Evolutionary conservation across 2,797 vertebrate species (phyloP), one percentile per base, ranked within the genome.

Genomic region (Numenius phaeopus): DNA sequence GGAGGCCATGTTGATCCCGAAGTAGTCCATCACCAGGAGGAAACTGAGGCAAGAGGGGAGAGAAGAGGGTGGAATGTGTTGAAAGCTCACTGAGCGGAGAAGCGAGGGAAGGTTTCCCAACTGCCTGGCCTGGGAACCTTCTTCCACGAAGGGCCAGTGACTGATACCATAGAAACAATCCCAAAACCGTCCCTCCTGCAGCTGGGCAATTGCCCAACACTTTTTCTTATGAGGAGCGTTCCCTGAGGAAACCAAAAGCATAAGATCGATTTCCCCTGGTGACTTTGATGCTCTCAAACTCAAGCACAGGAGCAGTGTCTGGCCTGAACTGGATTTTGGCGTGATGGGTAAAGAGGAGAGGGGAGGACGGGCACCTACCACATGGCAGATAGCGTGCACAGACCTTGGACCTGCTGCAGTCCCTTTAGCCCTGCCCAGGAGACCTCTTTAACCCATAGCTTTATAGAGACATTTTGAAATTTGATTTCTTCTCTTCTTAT

Each of bases 1-100:
- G 15, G 99, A 99, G 75, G 99, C 99, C 99, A 99, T 99, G 98
- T 99, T 99, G 97, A 99, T 99, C 55, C 99, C 99, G 0, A 99
- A 99, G 97, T 99, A 99, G 97, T 99, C 99, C 98, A 99, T 98
- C 97, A 99, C 98, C 23, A 99, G 97, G 82, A 99, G 98, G 97
- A 99, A 99, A 91, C 99, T 99, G 96, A 65, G 30, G 44, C 23
- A 1, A 65, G 59, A 88, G 64, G n/a, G 39, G 30, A 81, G 78
- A 89, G 29, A 79, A 77, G 57, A 42, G 23, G 26, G 30, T 4
- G 29, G 40, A 17, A 24, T 49, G 12, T 24, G 47, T 24, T 26
- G 42, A 62, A 26, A 91, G 15, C 19, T 57, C 27, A 1, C 3
- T 6, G 37, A 52, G 55, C 1, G 2, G 47, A 37, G 58, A 52